Conservation (phyloP, 2,888 invertebrate species). For the Camponotus fellah region DNA sequence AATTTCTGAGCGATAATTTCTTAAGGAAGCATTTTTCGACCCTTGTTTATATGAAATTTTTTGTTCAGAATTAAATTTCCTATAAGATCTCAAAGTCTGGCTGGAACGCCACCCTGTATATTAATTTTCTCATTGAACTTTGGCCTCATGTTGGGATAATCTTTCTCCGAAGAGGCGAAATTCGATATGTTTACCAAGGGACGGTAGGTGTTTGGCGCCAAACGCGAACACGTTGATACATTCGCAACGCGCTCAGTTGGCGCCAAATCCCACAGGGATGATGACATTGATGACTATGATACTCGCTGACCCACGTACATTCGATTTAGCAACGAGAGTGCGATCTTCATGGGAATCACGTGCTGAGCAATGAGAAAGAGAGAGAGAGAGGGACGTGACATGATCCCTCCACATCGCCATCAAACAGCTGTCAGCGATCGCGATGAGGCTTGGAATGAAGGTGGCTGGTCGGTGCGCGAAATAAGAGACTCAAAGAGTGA, state of each 20-base stretch:
- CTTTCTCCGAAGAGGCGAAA: neutral
- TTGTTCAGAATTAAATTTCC: too few species aligned
- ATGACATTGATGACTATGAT: neutral
- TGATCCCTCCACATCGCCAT: slow-evolving; percentile 3
- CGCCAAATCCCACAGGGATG: slow-evolving; percentile 25
- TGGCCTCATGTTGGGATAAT: neutral
- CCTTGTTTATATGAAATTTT: too few species aligned
- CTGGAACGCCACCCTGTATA: too few species aligned
- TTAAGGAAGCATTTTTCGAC: too few species aligned
- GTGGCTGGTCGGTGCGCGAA: slow-evolving; percentile 43
- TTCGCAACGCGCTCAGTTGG: slow-evolving; percentile 10
- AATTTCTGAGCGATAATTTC: too few species aligned
- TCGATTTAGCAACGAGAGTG: neutral
- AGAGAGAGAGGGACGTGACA: neutral
- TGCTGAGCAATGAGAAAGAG: neutral
- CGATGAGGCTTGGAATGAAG: slow-evolving; percentile 21
- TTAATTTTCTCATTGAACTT: slow-evolving; percentile 18
- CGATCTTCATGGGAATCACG: slow-evolving; percentile 11
- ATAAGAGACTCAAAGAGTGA: slow-evolving; percentile 37
- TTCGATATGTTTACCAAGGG: neutral
- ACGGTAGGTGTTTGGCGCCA: slow-evolving; percentile 39
- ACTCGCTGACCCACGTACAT: neutral
- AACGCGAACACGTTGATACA: slow-evolving; percentile 25
- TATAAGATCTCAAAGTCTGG: too few species aligned
- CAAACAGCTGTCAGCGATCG: slow-evolving; percentile 42